Base-by-base conservation (phyloP, 2,888 invertebrate genomes). In the Diplazon laetatorius region DNA sequence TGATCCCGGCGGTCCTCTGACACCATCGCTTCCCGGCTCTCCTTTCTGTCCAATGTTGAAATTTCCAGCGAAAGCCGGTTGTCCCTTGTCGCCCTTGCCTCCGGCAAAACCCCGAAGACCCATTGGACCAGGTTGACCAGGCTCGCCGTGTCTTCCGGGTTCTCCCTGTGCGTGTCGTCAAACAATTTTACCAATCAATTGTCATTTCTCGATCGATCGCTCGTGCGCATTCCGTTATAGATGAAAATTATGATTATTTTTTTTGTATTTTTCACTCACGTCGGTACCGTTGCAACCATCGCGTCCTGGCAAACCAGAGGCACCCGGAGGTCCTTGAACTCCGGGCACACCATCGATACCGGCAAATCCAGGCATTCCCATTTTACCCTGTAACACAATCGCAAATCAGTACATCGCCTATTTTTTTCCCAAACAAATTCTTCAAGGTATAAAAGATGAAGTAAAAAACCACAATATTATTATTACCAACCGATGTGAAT, bases 211-310 rank as follows among this genome's bases (percentile, higher is more conserved):
- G n/a, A n/a, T n/a, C n/a, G 3, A n/a, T 65, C 37, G 37, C n/a
- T 37, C 3, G 6, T 3, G 16, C 10, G 5, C 0, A 5, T n/a
- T 6, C 20, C 3, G 20, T 62, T 50, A 22, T 71, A 70, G 39
- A 2, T 2, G 6, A 35, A 63, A n/a, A n/a, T n/a, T n/a, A n/a
- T n/a, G n/a, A n/a, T n/a, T n/a, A n/a, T n/a, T n/a, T n/a, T n/a
- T n/a, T n/a, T n/a, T n/a, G n/a, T n/a, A n/a, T n/a, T n/a, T 30
- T 65, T 14, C 82, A 92, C 94, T 93, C 93, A 97, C 97, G 91
- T 97, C 97, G 68, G 97, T 97, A 87, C 99, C 99, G 88, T 99
- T 98, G 89, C 99, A 99, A 9, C 99, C 99, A 89, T 99, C 98
- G 85, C 95, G 92, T 65, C 99, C 99, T 46, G 96, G 95, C 50